Evolutionary conservation across 2,797 vertebrate genomes (phyloP).

Genomic region (Ambastaia sidthimunki): DNA sequence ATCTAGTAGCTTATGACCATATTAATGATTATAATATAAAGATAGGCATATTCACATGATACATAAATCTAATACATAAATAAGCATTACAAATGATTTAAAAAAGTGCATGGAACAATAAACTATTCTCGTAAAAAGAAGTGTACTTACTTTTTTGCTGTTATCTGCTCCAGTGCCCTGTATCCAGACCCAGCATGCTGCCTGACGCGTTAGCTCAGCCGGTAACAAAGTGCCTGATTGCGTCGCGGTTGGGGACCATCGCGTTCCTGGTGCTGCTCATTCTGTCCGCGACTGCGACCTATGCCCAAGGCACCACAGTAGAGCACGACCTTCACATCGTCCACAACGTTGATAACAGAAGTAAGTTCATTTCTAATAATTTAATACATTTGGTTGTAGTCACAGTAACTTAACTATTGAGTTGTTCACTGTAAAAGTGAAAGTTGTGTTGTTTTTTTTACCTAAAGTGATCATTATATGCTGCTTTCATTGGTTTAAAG

Average conservation of each 20-base stretch:
- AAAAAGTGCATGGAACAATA: no score
- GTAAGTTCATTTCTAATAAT: slow-evolving; percentile 70
- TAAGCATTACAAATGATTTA: no score
- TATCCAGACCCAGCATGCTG: slow-evolving; percentile 70
- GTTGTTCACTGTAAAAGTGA: no score
- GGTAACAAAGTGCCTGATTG: slow-evolving; percentile 66
- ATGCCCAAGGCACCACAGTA: slow-evolving; percentile 80
- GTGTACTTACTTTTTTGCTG: not conserved
- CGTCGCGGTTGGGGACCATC: slow-evolving; percentile 72
- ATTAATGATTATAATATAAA: no score
- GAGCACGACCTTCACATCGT: slow-evolving; percentile 84
- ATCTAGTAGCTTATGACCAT: no score
- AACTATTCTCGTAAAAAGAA: no score
- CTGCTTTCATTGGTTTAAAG: no score
- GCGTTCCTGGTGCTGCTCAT: slow-evolving; percentile 79
- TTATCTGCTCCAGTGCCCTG: slow-evolving; percentile 63
- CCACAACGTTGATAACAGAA: slow-evolving; percentile 90
- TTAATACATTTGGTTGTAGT: not conserved
- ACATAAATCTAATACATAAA: no score
- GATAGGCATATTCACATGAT: no score
- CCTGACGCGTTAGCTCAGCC: slow-evolving; percentile 58
- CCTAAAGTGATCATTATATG: no score
- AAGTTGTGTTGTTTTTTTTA: no score
- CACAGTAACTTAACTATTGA: no score
- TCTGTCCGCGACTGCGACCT: slow-evolving; percentile 74